A percentile compares a stretch with the other conserved stretches of the same genome.
Conservation (phyloP, 2,113 vertebrate genomes). For the Rhea pennata region DNA sequence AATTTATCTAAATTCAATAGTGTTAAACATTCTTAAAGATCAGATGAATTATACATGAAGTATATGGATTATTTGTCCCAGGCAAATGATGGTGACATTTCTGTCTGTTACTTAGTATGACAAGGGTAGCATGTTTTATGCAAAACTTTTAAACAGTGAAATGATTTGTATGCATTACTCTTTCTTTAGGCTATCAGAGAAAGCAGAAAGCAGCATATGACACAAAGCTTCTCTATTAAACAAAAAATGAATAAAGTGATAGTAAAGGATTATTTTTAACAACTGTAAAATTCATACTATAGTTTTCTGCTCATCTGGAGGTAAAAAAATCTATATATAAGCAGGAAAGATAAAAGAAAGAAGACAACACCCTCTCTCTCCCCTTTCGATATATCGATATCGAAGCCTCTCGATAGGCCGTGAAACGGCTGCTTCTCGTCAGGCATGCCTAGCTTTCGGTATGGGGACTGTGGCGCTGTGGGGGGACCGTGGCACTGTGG, state of each 20-base stretch:
- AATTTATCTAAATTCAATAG: conserved; percentile 83
- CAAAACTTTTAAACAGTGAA: conserved; percentile 79
- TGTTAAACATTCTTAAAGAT: conserved; percentile 84
- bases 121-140: conserved; percentile 85
- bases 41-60: conserved; percentile 86
- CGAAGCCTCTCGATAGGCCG: too few species aligned
- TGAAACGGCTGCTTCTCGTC: too few species aligned
- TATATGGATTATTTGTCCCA: conserved; percentile 84
- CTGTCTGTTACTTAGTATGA: conserved; percentile 83
- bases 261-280: conserved; percentile 40
- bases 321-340: background rate
- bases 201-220: conserved; percentile 64
- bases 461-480: too few species aligned
- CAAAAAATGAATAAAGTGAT: conserved; percentile 28
- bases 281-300: conserved; percentile 48
- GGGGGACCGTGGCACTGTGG: too few species aligned
- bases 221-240: conserved; percentile 51
- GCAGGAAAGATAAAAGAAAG: background rate
- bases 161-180: conserved; percentile 76
- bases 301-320: conserved; percentile 20
- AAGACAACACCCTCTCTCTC: background rate
- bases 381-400: too few species aligned
- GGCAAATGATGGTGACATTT: conserved; percentile 84
- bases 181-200: conserved; percentile 68
- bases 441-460: too few species aligned